Percentiles rank a stretch among this genome's conserved stretches.
These are phyloP conservation scores for Zapus hudsonius DNA, from an alignment of 2,113 vertebrate genomes.

Conservation along the genomic window DNA sequence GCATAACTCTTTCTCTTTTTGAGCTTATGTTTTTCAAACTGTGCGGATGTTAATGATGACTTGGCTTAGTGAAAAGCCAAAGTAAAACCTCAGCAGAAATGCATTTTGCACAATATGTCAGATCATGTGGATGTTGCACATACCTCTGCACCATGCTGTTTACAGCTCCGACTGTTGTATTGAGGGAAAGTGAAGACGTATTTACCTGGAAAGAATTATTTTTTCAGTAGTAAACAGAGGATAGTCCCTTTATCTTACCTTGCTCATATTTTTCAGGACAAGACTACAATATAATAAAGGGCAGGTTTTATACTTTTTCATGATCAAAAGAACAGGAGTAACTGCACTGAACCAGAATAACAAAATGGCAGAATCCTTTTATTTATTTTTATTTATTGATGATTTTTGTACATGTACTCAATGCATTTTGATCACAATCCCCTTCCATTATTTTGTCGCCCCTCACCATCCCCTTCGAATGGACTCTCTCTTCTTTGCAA, in stretches of 20 bases:
- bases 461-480: too few species aligned
- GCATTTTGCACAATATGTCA: background rate
- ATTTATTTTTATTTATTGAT: too few species aligned
- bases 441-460: too few species aligned
- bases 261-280: constrained; percentile 5
- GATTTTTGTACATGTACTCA: too few species aligned
- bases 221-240: constrained; percentile 38
- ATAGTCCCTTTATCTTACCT: constrained; percentile 30
- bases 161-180: constrained; percentile 37
- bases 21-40: background rate
- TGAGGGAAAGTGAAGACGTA: constrained; percentile 33
- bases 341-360: background rate
- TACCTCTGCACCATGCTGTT: constrained; percentile 10
- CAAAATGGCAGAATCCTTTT: background rate
- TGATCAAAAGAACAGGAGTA: background rate
- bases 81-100: constrained; percentile 39
- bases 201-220: constrained; percentile 50
- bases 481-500: too few species aligned
- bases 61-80: constrained; percentile 27
- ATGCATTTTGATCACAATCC: too few species aligned
- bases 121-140: background rate
- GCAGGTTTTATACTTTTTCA: background rate
- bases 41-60: background rate
- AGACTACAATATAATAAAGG: too few species aligned
- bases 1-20: background rate